Percentiles rank a stretch among this genome's conserved stretches.
phyloP scores from a whole-genome alignment of 2,888 invertebrate species.

The Atrina japonica region DNA sequence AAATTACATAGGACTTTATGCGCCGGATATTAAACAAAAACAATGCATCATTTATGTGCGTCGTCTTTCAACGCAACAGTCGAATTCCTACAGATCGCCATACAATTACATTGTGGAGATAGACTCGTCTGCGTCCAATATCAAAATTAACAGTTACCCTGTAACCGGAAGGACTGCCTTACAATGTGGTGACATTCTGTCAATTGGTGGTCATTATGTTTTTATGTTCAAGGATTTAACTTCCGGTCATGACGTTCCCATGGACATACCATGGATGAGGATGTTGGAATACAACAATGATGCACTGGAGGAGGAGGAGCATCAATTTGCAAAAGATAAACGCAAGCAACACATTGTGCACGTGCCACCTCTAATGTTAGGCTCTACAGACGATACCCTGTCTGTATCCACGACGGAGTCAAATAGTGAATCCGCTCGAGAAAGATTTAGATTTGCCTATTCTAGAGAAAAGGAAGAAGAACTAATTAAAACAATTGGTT shows the following conservation, averaged over 20 bases:
- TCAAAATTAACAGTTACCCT: slow-evolving; percentile 64
- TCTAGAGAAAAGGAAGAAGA: slow-evolving; percentile 70
- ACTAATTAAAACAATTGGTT: slow-evolving; percentile 66
- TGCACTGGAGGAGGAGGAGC: background rate
- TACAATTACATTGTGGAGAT: slow-evolving; percentile 66
- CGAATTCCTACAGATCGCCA: slow-evolving; percentile 27
- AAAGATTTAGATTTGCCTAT: slow-evolving; percentile 59
- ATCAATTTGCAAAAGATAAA: too few species aligned
- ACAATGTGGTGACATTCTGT: slow-evolving; percentile 73
- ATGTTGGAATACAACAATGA: slow-evolving; percentile 11
- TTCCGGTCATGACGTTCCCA: slow-evolving; percentile 65
- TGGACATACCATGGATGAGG: slow-evolving; percentile 61
- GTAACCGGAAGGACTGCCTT: slow-evolving; percentile 58
- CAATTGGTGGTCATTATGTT: slow-evolving; percentile 72
- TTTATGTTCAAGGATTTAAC: slow-evolving; percentile 76
- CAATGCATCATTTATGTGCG: slow-evolving; percentile 62
- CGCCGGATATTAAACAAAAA: slow-evolving; percentile 67
- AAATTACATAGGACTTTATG: slow-evolving; percentile 52
- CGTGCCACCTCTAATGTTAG: slow-evolving; percentile 33
- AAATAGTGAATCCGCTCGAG: slow-evolving; percentile 30
- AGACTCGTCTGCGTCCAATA: slow-evolving; percentile 56
- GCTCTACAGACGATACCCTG: slow-evolving; percentile 27
- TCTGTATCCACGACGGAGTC: slow-evolving; percentile 36
- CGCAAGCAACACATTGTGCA: slow-evolving; percentile 23
- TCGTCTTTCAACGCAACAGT: slow-evolving; percentile 17